Conservation (phyloP, 2,888 invertebrate species). For the Parasteatoda lunata region DNA sequence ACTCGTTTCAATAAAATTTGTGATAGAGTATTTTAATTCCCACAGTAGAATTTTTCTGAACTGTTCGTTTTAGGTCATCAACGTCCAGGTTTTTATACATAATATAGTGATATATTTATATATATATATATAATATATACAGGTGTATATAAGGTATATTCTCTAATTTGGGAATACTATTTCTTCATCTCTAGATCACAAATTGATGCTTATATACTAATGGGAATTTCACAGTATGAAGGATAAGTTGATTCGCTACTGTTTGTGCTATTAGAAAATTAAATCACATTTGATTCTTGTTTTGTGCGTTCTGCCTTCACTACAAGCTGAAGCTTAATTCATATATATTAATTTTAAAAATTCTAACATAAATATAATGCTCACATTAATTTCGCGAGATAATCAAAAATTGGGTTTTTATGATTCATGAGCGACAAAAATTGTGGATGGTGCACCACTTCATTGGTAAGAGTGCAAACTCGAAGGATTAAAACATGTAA, state of each 20-base stretch:
- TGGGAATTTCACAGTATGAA: constrained; percentile 38
- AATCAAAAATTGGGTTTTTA: too few species aligned
- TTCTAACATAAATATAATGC: too few species aligned
- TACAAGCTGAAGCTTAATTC: constrained; percentile 56
- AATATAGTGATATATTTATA: constrained; percentile 52
- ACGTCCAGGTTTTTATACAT: constrained; percentile 35
- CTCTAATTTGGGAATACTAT: constrained; percentile 42
- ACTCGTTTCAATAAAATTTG: too few species aligned
- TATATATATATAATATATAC: constrained; percentile 45
- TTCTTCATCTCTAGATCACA: constrained; percentile 24
- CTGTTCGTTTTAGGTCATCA: too few species aligned
- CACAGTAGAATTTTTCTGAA: too few species aligned
- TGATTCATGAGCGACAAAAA: too few species aligned
- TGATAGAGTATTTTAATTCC: too few species aligned
- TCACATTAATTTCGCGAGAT: too few species aligned
- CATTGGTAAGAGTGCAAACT: not conserved
- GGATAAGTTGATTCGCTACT: constrained; percentile 44
- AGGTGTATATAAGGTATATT: not conserved
- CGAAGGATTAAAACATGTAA: constrained; percentile 34
- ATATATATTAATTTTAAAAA: too few species aligned
- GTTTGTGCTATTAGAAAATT: constrained; percentile 67
- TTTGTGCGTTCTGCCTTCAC: constrained; percentile 66
- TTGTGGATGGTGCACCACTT: too few species aligned
- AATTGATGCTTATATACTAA: constrained; percentile 31
- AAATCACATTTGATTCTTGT: constrained; percentile 67